Percentiles rank a stretch among this genome's conserved stretches.
Evolutionary conservation across 2,113 vertebrate species (phyloP).

Genomic region (Microtus pennsylvanicus): DNA sequence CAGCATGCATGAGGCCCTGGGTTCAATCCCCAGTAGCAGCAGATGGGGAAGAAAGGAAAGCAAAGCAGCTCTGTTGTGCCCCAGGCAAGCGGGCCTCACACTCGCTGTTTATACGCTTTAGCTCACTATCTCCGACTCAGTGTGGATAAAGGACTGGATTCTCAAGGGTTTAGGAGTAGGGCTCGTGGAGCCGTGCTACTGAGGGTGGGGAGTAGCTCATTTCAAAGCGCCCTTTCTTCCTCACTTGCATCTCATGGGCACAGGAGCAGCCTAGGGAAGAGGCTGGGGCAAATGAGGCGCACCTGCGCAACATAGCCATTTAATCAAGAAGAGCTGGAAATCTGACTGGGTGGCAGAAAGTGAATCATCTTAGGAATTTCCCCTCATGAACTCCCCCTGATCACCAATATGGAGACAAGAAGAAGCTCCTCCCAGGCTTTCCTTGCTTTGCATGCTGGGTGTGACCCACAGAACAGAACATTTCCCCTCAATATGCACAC

Average conservation of each 20-base stretch:
- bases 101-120: neutral
- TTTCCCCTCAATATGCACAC: neutral
- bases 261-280: neutral
- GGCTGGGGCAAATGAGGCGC: neutral
- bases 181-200: neutral
- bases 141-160: neutral
- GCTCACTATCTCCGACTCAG: neutral
- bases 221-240: neutral
- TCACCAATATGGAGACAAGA: neutral
- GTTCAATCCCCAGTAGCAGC: neutral
- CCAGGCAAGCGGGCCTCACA: neutral
- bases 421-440: neutral
- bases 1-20: neutral
- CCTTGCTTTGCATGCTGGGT: neutral
- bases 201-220: neutral
- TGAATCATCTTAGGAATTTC: neutral
- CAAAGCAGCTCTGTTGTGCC: neutral
- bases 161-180: neutral
- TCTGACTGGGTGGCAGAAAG: neutral
- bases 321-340: neutral
- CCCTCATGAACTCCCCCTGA: neutral
- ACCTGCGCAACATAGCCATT: neutral
- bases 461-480: neutral
- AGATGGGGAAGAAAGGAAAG: neutral
- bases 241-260: neutral